phyloP scores from a whole-genome alignment of 2,888 invertebrate genomes.

The Nemurella pictetii region DNA sequence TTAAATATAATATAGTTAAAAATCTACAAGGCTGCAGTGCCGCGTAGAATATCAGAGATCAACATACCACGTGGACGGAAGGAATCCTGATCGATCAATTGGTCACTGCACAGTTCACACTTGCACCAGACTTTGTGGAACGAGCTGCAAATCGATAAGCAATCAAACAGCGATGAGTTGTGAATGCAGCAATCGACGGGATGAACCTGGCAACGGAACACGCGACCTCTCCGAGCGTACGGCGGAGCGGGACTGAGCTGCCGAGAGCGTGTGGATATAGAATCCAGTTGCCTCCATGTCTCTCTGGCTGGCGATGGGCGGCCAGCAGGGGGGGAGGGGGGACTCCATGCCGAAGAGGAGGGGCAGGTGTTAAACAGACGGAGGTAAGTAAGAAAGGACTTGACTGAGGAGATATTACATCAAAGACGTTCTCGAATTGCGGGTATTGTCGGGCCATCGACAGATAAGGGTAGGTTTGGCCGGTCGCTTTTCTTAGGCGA shows the following conservation, averaged over 20 bases:
- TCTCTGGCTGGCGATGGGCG: neutral
- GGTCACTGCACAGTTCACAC: neutral
- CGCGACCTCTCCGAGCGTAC: neutral
- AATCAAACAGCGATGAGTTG: neutral
- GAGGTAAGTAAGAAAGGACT: neutral
- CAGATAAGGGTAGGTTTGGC: neutral
- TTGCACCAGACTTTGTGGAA: neutral
- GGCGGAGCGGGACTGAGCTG: too few relatives aligned
- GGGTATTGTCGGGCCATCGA: neutral
- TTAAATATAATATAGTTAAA: neutral
- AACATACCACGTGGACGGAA: neutral
- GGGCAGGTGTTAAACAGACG: neutral
- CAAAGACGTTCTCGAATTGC: neutral
- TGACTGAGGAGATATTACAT: neutral
- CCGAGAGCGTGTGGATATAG: neutral
- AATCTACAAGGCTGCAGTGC: neutral
- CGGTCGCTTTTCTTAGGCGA: neutral
- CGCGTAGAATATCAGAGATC: too few relatives aligned
- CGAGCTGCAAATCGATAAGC: neutral
- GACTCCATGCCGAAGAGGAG: neutral
- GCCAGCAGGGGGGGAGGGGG: neutral
- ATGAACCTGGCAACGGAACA: neutral
- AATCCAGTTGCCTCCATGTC: neutral
- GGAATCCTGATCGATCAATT: neutral
- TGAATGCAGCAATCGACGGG: neutral